Conservation (phyloP, 2,888 invertebrate genomes). For the Odontothrips loti region DNA sequence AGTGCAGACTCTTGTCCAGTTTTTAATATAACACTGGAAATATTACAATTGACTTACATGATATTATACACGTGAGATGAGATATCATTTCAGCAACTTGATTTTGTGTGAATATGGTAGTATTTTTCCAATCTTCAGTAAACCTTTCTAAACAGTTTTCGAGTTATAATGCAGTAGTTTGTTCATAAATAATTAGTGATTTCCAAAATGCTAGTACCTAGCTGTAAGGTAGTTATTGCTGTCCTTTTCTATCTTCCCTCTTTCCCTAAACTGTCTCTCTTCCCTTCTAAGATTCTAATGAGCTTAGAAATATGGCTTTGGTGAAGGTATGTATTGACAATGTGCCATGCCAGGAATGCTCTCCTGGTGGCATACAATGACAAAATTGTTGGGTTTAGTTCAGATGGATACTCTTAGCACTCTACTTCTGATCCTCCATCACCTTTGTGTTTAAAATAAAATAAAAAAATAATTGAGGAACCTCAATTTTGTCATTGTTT, state of each 20-base stretch:
- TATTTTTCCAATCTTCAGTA: conserved; percentile 40
- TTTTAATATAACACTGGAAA: background rate
- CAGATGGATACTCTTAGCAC: too few species aligned
- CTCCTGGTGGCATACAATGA: background rate
- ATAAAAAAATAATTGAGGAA: background rate
- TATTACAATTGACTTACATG: too few species aligned
- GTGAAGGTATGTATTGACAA: conserved; percentile 12
- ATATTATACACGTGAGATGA: too few species aligned
- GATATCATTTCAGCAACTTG: background rate
- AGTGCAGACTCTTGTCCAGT: background rate
- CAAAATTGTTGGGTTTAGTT: background rate
- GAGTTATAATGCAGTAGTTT: background rate
- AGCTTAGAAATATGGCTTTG: background rate
- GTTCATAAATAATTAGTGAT: background rate
- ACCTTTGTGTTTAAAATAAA: background rate
- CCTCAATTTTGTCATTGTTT: background rate
- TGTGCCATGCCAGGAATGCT: background rate
- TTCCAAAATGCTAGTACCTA: background rate
- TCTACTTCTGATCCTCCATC: too few species aligned
- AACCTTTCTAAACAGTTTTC: background rate
- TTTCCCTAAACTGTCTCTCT: background rate
- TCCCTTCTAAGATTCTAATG: background rate
- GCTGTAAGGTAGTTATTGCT: background rate
- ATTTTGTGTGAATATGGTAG: conserved; percentile 38
- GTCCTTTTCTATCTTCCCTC: background rate